Evolutionary conservation across 2,797 vertebrate genomes (phyloP), one percentile per base, ranked within the genome.

Genomic region (Liparis tanakae): DNA sequence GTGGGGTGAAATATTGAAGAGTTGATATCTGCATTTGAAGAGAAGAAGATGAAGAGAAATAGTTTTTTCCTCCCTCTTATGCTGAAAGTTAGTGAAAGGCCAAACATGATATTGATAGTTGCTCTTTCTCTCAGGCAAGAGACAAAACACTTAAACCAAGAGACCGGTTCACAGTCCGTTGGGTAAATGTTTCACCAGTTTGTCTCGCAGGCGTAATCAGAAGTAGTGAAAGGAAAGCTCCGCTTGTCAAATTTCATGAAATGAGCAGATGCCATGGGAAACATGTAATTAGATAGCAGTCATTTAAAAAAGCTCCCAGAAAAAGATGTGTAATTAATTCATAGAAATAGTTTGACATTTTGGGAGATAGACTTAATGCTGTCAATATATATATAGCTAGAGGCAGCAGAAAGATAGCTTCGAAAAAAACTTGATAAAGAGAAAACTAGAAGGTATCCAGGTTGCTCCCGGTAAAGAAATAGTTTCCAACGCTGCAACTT

Each of bases 1-100:
- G 81, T 62, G 66, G 56, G 88, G 90, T 91, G 41, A 90, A 91
- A 93, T 92, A 91, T 92, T 89, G 87, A 93, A 88, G 74, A 81
- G 83, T 79, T 89, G 74, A 85, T 74, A 84, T 91, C 81, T 87
- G 85, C 68, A 86, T 80, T 80, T 80, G 80, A 59, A 72, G 84
- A 86, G 25, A 30, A 30, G 25, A 30, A 79, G 66, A 66, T 68
- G 76, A 86, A 84, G 80, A 87, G 74, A 81, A 88, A 83, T 69
- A 37, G 65, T 81, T 83, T 68, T 77, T 71, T 74, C 76, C 64
- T 83, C 41, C 9, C 51, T 85, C 80, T 87, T 91, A 88, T 82
- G 73, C 88, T 83, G 85, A 80, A 92, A 90, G 87, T 81, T 89
- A 82, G 77, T 71, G 79, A 87, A 80, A 90, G 85, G 85, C 66